These are phyloP conservation scores for Hoplostethus atlanticus DNA, from an alignment of 2,797 vertebrate genomes.

Conservation along the genomic window DNA sequence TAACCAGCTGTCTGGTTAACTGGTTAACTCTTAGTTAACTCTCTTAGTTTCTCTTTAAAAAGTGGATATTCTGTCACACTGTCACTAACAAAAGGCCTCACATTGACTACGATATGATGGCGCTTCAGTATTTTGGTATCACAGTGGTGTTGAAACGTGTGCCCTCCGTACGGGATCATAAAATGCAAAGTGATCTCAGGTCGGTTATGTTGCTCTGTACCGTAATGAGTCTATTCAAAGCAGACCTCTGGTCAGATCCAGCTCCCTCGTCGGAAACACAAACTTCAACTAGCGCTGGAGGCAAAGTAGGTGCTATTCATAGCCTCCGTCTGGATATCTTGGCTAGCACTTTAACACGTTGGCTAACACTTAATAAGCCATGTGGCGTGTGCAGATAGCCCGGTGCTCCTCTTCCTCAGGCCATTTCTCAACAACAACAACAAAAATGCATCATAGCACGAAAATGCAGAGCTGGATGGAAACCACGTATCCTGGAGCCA, in stretches of 20 bases:
- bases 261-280: constrained; percentile 20
- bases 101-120: no score
- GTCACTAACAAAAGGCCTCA: no score
- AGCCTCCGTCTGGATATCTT: constrained; percentile 39
- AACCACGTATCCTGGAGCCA: constrained; percentile 1
- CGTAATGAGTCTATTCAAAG: constrained; percentile 45
- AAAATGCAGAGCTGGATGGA: neutral
- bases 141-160: neutral
- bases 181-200: constrained; percentile 28
- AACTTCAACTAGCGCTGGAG: constrained; percentile 24
- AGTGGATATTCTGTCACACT: no score
- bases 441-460: neutral
- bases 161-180: neutral
- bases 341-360: constrained; percentile 52
- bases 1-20: no score
- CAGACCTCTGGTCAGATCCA: constrained; percentile 8
- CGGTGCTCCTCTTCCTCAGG: constrained; percentile 2
- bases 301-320: constrained; percentile 54
- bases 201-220: constrained; percentile 8
- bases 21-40: no score
- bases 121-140: no score
- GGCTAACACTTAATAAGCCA: constrained; percentile 41
- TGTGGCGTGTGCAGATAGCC: constrained; percentile 5
- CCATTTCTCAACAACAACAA: neutral
- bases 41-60: no score